Base-by-base conservation (phyloP, 2,797 vertebrate species). In the Crocodylus rhombifer region DNA sequence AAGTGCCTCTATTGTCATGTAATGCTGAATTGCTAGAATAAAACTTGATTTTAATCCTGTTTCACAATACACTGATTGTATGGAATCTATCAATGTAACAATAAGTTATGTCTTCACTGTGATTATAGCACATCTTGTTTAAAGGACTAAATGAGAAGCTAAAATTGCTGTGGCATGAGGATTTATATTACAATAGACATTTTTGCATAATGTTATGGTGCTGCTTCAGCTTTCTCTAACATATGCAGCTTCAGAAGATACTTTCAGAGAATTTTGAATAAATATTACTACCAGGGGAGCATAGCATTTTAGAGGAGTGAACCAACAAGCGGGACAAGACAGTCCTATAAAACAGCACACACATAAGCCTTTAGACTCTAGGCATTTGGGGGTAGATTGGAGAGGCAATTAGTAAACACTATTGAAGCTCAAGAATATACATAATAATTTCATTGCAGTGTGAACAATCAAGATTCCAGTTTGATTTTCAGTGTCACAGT, bases 201-300 rank as follows among this genome's bases (percentile, higher is more conserved):
- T 95, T 96, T 95, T 95, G 88, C 93, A 96, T 95, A 95, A 96
- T 91, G n/a, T 82, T 89, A 33, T 92, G 86, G 89, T 89, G 92
- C 91, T 90, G 86, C 42, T 94, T 92, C 73, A 82, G 86, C 82
- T 91, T 93, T 88, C 76, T 76, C 80, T 95, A 89, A 84, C 84
- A 91, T 90, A 51, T 18, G 7, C 10, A 1, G 91, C 77, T 94
- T 94, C 61, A 95, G 90, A 96, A 87, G 16, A 58, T 56, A 26
- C 62, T 86, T 83, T 94, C 91, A 93, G 91, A 93, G 57, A 78
- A 86, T 78, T 90, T 57, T 86, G 89, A 88, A 92, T 86, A 90
- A 92, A 92, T 91, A 90, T 77, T 86, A 75, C 67, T 76, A 42
- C 51, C 69, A 92, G 77, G 26, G 55, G 14, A 95, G 25, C 82